Evolutionary conservation across 2,113 vertebrate species (phyloP), one percentile per base, ranked within the genome.

Genomic region (Oncorhynchus tshawytscha): DNA sequence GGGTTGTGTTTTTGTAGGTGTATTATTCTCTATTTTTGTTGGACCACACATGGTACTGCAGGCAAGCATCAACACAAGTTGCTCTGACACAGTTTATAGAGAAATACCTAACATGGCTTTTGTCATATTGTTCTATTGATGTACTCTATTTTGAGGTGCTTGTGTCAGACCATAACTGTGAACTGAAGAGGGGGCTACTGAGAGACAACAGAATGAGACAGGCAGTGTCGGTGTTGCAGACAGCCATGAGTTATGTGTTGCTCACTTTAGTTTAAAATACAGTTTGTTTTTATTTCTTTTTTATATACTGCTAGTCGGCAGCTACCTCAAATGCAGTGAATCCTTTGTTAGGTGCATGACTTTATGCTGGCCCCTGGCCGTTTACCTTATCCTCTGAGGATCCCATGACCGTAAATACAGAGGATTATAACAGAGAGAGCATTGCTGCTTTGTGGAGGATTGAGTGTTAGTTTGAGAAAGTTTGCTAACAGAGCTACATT

Each of bases 401-500:
- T 68, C 67, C 67, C 67, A 51, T 67, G 60, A 54, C 16, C 13
- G 15, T 25, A 64, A 62, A 54, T n/a, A 29, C 34, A 51, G 29
- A 64, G 18, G 45, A 67, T 77, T 77, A 75, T 11, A 60, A 31
- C 25, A 70, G 29, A 59, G 54, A 31, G 22, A 24, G 20, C 16
- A 39, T 39, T 18, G 49, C 65, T 57, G 71, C 25, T 75, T 67
- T 39, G n/a, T 39, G 5, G 12, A 29, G 18, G 13, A 9, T 25
- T 54, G 25, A 75, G 39, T 75, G 39, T 59, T 60, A 39, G 75
- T 57, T 67, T 51, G 25, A 48, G 73, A 76, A 76, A 78, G 82
- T 83, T 78, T 73, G 86, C 87, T 86, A 92, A 91, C 88, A 91
- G 86, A 91, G 88, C 88, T 83, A 80, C 85, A 83, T 88, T 92